Evolutionary conservation across 1,140 invertebrate species (phyloP).

Genomic region (Trachymyrmex septentrionalis): DNA sequence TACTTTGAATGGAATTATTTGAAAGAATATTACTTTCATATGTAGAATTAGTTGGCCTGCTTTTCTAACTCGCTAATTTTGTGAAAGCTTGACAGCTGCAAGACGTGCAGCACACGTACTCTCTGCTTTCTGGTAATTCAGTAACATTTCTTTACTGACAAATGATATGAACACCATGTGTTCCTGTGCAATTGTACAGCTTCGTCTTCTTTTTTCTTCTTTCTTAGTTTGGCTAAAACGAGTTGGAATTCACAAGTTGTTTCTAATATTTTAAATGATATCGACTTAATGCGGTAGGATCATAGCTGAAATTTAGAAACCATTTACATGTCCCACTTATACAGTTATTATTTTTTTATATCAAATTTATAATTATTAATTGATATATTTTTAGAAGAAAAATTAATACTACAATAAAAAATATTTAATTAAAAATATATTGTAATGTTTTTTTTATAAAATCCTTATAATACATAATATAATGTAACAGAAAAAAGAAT

Average conservation of each 20-base stretch:
- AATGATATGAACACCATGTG: neutral
- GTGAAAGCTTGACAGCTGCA: conserved; percentile 56
- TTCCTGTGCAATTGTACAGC: conserved; percentile 26
- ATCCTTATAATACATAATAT: no score
- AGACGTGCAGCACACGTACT: neutral
- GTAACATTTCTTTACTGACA: conserved; percentile 16
- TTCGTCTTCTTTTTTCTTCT: conserved; percentile 37
- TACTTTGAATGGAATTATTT: neutral
- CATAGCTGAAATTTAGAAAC: neutral
- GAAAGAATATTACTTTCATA: conserved; percentile 38
- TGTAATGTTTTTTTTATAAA: no score
- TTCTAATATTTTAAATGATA: conserved; percentile 49
- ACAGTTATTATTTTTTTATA: neutral
- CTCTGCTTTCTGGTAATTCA: conserved; percentile 31
- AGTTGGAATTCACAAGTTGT: conserved; percentile 36
- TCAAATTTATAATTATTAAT: no score
- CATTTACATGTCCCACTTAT: neutral
- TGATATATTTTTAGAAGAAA: no score
- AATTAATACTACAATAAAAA: no score
- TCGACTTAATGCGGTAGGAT: conserved; percentile 25
- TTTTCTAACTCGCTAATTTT: conserved; percentile 54
- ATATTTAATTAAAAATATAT: no score
- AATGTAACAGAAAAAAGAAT: no score
- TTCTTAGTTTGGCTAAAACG: conserved; percentile 49
- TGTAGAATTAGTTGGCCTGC: conserved; percentile 27